Evolutionary conservation across 2,113 vertebrate genomes (phyloP).

Genomic region (Aix galericulata): DNA sequence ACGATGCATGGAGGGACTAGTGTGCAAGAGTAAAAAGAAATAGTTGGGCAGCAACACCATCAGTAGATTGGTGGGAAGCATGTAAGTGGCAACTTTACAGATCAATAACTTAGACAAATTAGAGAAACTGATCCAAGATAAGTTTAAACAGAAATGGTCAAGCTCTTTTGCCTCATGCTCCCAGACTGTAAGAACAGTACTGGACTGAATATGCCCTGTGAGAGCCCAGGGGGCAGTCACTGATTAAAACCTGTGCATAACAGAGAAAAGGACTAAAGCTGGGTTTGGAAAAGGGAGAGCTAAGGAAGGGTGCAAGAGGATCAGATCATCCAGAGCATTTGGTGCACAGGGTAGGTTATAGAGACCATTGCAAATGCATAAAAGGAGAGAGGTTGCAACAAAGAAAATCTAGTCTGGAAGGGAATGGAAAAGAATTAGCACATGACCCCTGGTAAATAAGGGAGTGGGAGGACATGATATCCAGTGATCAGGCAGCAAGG

Average conservation of each 20-base stretch:
- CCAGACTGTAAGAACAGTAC: background rate
- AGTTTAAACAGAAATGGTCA: background rate
- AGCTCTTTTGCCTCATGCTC: background rate
- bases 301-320: background rate
- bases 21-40: background rate
- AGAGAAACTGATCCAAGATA: background rate
- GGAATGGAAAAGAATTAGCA: background rate
- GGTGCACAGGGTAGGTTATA: fast-evolving
- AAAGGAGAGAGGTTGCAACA: background rate
- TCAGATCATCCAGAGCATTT: background rate
- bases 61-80: background rate
- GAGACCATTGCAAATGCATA: background rate
- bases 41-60: fast-evolving
- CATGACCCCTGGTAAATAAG: background rate
- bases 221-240: background rate
- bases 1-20: background rate
- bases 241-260: background rate
- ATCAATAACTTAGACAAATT: background rate
- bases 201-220: background rate
- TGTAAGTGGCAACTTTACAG: background rate
- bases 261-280: background rate
- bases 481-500: background rate
- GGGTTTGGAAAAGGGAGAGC: background rate
- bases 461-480: background rate
- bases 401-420: background rate